Conservation (phyloP, 1,140 invertebrate genomes). For the Drosophila pachea region DNA sequence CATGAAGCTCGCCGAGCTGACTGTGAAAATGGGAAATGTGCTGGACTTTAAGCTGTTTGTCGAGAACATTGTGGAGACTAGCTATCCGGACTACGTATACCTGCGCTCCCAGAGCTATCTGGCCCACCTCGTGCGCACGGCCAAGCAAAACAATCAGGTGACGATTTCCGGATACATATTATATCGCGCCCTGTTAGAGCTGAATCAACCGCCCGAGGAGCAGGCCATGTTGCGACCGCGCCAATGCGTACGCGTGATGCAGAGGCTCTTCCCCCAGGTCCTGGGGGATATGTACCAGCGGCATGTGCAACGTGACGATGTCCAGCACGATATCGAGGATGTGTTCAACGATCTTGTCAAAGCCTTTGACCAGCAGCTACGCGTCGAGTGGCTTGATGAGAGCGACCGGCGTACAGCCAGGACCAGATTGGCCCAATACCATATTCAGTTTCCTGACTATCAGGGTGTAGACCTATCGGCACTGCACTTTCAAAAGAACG, state of each 20-base stretch:
- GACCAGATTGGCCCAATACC: conserved; percentile 39
- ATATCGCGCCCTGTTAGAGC: conserved; percentile 59
- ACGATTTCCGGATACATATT: conserved; percentile 66
- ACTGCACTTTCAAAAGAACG: conserved; percentile 51
- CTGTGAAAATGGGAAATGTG: conserved; percentile 32
- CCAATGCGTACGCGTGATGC: conserved; percentile 50
- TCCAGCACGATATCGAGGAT: conserved; percentile 47
- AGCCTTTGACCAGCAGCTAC: conserved; percentile 53
- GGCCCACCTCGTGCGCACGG: conserved; percentile 43
- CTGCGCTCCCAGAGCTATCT: conserved; percentile 55
- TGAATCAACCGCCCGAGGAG: conserved; percentile 56
- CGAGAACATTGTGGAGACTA: conserved; percentile 45
- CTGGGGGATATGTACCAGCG: conserved; percentile 64
- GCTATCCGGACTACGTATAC: conserved; percentile 40
- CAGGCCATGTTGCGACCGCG: conserved; percentile 31
- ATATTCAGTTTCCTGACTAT: conserved; percentile 44
- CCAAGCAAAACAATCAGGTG: conserved; percentile 35
- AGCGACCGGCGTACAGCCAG: conserved; percentile 56
- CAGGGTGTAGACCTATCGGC: conserved; percentile 52
- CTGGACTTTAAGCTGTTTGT: conserved; percentile 60
- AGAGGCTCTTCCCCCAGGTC: conserved; percentile 58
- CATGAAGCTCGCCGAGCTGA: conserved; percentile 40
- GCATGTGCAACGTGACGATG: conserved; percentile 50
- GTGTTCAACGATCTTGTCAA: conserved; percentile 58
- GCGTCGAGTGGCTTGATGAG: conserved; percentile 60